Evolutionary conservation across 2,888 invertebrate genomes (phyloP).

Genomic region (Drosophila pegasa): DNA sequence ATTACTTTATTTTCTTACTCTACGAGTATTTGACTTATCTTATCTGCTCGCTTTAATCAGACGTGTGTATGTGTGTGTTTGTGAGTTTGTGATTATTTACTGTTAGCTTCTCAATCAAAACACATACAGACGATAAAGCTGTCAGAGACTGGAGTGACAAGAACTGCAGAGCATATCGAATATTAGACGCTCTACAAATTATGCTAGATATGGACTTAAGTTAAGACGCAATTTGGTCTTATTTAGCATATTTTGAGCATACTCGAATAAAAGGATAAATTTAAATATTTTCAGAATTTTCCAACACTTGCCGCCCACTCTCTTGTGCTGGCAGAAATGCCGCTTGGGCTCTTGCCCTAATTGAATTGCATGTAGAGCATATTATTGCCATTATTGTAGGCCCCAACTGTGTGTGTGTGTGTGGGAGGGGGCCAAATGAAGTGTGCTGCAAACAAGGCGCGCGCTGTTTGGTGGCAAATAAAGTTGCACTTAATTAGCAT

Average conservation of each 20-base stretch:
- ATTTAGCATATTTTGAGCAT: not conserved
- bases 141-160: conserved; percentile 35
- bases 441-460: conserved; percentile 22
- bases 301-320: conserved; percentile 4
- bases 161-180: not conserved
- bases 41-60: conserved; percentile 43
- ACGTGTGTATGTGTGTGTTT: not conserved
- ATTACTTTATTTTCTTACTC: not conserved
- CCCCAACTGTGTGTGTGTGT: conserved; percentile 2
- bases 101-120: conserved; percentile 52
- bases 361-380: conserved; percentile 62
- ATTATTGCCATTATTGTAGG: conserved; percentile 16
- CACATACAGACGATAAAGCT: conserved; percentile 56
- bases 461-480: conserved; percentile 34
- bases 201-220: not conserved
- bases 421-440: not conserved
- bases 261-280: not conserved
- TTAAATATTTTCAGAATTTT: conserved; percentile 20
- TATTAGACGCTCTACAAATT: not conserved
- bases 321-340: not conserved
- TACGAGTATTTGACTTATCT: conserved; percentile 46
- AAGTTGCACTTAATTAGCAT: conserved; percentile 79
- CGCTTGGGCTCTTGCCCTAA: conserved; percentile 39
- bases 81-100: conserved; percentile 13
- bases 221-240: not conserved